These are phyloP conservation scores for Pseudobourletiella spinata DNA, from an alignment of 1,140 invertebrate genomes.

Conservation along the genomic window DNA sequence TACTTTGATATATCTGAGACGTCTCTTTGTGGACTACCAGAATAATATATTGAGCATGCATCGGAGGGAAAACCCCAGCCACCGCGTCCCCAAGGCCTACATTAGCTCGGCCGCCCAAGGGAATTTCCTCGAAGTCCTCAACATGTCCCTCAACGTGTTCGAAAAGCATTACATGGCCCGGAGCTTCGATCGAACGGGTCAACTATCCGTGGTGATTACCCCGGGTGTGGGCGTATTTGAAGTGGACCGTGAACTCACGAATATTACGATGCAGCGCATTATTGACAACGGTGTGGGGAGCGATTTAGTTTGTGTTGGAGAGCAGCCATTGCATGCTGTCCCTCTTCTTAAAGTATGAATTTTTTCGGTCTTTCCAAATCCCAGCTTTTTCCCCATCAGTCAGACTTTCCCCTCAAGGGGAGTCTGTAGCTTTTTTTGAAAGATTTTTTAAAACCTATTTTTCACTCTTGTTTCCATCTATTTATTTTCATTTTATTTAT, in stretches of 20 bases:
- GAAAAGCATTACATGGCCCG: constrained; percentile 96
- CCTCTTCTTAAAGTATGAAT: constrained; percentile 81
- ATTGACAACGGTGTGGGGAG: constrained; percentile 95
- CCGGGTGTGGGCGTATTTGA: constrained; percentile 96
- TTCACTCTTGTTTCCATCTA: no score
- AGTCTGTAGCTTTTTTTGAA: not conserved
- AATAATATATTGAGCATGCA: constrained; percentile 81
- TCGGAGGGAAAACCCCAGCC: constrained; percentile 50
- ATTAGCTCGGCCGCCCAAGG: constrained; percentile 93
- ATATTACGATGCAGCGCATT: constrained; percentile 96
- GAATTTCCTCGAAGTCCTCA: constrained; percentile 96
- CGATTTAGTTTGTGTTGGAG: constrained; percentile 95
- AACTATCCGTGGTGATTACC: constrained; percentile 94
- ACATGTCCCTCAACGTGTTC: constrained; percentile 97
- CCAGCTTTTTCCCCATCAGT: no score
- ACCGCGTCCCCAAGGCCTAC: constrained; percentile 67
- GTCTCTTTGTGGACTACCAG: constrained; percentile 85
- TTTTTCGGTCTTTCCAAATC: constrained; percentile 44
- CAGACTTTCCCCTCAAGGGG: no score
- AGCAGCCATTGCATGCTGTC: constrained; percentile 96
- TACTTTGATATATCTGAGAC: constrained; percentile 71
- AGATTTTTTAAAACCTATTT: no score
- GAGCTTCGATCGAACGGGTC: constrained; percentile 95
- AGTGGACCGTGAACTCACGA: constrained; percentile 91
- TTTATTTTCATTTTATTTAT: no score